Evolutionary conservation across 2,797 vertebrate genomes (phyloP).

Genomic region (Poecilia wingei): DNA sequence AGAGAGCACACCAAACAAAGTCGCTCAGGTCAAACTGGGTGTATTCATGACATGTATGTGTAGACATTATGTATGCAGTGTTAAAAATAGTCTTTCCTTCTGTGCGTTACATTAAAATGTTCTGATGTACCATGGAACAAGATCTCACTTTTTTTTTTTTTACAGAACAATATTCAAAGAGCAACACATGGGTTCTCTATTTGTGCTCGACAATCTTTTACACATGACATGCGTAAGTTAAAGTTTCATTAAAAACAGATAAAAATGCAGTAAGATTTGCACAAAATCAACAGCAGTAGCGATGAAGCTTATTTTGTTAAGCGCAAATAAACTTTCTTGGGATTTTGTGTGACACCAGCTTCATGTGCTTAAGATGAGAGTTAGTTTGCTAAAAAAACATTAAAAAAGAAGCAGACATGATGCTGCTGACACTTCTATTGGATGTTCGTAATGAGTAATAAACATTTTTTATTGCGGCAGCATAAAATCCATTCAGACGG

Average conservation of each 20-base stretch:
- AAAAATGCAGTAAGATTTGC: background rate
- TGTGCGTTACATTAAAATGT: conserved; percentile 30
- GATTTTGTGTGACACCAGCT: background rate
- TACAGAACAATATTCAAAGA: conserved; percentile 29
- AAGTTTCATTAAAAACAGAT: background rate
- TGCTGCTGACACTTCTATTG: background rate
- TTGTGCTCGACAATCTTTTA: conserved; percentile 20
- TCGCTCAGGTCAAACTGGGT: conserved; percentile 60
- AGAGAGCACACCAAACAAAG: conserved; percentile 65
- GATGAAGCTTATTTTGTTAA: conserved; percentile 11
- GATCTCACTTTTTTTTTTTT: conserved; percentile 36
- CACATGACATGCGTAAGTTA: background rate
- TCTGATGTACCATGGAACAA: conserved; percentile 27
- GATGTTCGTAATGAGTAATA: background rate
- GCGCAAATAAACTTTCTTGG: background rate
- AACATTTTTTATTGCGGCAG: background rate
- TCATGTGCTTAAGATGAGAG: background rate
- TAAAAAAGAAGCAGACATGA: background rate
- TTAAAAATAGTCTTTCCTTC: conserved; percentile 14
- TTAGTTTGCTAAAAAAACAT: background rate
- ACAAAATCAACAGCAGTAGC: conserved; percentile 3
- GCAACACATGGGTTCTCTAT: conserved; percentile 23
- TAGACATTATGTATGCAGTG: conserved; percentile 20
- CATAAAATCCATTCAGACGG: background rate
- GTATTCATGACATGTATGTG: conserved; percentile 28